These are phyloP conservation scores for Drosophila nigrodunni DNA, from an alignment of 1,140 invertebrate genomes.

Conservation along the genomic window DNA sequence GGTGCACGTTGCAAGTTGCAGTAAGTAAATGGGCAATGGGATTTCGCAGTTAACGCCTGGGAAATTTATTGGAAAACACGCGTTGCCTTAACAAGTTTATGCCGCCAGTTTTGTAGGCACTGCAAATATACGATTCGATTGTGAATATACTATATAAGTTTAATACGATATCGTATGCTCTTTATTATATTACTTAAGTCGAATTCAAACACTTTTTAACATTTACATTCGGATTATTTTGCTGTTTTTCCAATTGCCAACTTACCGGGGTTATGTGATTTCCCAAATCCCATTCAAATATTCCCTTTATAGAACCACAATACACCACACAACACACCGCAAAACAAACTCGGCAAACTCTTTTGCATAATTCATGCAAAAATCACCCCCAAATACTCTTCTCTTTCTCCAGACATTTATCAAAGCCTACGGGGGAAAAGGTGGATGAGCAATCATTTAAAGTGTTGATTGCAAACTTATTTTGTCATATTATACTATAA, in stretches of 20 bases:
- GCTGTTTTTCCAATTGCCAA: conserved; percentile 33
- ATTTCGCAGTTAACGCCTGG: conserved; percentile 76
- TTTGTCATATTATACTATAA: conserved; percentile 28
- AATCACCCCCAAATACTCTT: conserved; percentile 39
- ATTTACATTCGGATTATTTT: conserved; percentile 21
- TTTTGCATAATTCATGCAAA: conserved; percentile 78
- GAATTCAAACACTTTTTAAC: conserved; percentile 37
- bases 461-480: conserved; percentile 38
- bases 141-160: conserved; percentile 12
- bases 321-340: conserved; percentile 55
- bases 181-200: conserved; percentile 63
- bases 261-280: conserved; percentile 55
- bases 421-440: neutral
- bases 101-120: conserved; percentile 32
- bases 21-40: conserved; percentile 74
- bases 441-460: conserved; percentile 33
- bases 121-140: conserved; percentile 34
- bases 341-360: conserved; percentile 28
- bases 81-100: conserved; percentile 57
- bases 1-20: conserved; percentile 59
- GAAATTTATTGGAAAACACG: conserved; percentile 73
- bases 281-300: conserved; percentile 80
- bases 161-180: neutral
- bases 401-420: neutral
- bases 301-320: conserved; percentile 73